Evolutionary conservation across 2,888 invertebrate genomes (phyloP).

Genomic region (Pomacea canaliculata): DNA sequence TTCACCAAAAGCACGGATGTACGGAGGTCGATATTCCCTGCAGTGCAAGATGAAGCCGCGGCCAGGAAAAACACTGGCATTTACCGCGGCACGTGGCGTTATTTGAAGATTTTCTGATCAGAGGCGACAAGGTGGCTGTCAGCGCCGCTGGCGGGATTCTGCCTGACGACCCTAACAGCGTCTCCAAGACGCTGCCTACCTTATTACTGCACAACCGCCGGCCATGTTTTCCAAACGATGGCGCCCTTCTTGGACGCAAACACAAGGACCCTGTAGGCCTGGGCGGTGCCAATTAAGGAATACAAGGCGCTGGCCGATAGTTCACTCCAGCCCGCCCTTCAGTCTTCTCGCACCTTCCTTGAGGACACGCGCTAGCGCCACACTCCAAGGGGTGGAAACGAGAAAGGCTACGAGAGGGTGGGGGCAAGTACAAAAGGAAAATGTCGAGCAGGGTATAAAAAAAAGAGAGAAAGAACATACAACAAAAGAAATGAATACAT

Average conservation of each 20-base stretch:
- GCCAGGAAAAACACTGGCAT: not conserved
- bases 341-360: too few species aligned
- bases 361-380: too few species aligned
- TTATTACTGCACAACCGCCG: not conserved
- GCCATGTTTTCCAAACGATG: slow-evolving; percentile 6
- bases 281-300: slow-evolving; percentile 2
- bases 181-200: slow-evolving; percentile 1
- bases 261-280: not conserved
- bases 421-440: too few species aligned
- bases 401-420: too few species aligned
- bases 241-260: not conserved
- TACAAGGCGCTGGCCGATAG: not conserved
- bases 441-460: too few species aligned
- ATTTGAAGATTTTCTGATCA: slow-evolving; percentile 3
- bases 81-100: not conserved
- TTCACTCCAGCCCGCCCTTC: not conserved
- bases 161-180: not conserved
- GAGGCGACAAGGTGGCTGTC: not conserved
- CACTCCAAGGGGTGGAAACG: too few species aligned
- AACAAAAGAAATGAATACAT: too few species aligned
- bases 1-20: too few species aligned
- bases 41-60: not conserved
- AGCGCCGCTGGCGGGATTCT: not conserved
- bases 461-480: too few species aligned
- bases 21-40: too few species aligned